These are phyloP conservation scores for Squalus acanthias DNA, from an alignment of 2,797 vertebrate species.

Conservation along the genomic window DNA sequence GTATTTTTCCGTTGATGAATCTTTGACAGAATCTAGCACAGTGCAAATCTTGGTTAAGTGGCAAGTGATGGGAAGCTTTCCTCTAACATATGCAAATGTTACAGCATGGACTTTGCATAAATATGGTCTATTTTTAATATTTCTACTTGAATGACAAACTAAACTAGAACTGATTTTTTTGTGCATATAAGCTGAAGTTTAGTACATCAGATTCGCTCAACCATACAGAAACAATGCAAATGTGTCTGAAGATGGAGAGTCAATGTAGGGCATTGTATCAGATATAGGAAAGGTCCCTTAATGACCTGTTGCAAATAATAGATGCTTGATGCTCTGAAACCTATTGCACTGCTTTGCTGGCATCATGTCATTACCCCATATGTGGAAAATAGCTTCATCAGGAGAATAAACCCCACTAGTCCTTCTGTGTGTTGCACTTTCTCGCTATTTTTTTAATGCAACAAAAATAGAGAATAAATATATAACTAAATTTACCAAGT, in stretches of 20 bases:
- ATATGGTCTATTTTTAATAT: background rate
- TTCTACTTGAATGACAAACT: background rate
- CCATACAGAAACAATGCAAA: background rate
- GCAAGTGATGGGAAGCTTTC: background rate
- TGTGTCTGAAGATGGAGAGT: background rate
- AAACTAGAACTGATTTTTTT: background rate
- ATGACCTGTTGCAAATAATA: background rate
- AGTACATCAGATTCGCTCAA: background rate
- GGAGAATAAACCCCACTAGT: background rate
- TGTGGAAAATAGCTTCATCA: background rate
- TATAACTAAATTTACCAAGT: background rate
- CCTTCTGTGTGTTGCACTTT: background rate
- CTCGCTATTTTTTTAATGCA: background rate
- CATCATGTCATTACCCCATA: background rate
- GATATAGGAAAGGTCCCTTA: background rate
- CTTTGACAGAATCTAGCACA: too few species aligned
- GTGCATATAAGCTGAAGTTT: too few species aligned
- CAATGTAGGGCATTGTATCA: background rate
- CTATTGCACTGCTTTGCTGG: background rate
- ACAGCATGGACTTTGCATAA: background rate
- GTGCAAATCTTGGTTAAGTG: background rate
- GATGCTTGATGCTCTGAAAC: background rate
- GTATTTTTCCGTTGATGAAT: background rate
- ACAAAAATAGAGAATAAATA: background rate
- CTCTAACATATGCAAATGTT: background rate